Conservation (phyloP, 37 sponge, comb jelly and placozoan genomes). For the Amphimedon queenslandica region DNA sequence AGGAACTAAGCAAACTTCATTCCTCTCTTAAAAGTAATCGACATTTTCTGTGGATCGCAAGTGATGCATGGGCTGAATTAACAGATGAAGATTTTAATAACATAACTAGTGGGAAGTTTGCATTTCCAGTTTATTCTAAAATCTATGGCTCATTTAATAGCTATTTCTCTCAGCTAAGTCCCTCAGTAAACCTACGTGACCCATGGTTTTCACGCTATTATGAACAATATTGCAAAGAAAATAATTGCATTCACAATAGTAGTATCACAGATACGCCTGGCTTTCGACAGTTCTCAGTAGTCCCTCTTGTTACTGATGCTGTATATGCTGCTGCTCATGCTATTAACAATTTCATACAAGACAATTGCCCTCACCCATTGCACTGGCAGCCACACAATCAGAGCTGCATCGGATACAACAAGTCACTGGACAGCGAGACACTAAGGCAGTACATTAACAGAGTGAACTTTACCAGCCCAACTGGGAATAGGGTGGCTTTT, state of each 20-base stretch:
- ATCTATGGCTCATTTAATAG: constrained; percentile 27
- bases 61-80: constrained; percentile 79
- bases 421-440: constrained; percentile 21
- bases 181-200: constrained; percentile 52
- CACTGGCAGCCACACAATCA: constrained; percentile 24
- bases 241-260: neutral
- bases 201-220: constrained; percentile 76
- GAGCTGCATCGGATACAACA: constrained; percentile 35
- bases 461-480: constrained; percentile 46
- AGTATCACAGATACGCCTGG: constrained; percentile 20
- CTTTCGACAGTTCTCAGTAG: constrained; percentile 51
- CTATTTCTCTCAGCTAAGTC: constrained; percentile 66
- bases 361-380: constrained; percentile 63
- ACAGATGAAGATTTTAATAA: neutral
- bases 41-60: constrained; percentile 77
- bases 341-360: constrained; percentile 54
- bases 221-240: constrained; percentile 26
- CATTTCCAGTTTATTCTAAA: constrained; percentile 36
- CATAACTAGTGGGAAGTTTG: constrained; percentile 25
- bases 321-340: constrained; percentile 76
- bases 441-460: constrained; percentile 40
- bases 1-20: neutral
- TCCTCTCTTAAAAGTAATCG: neutral
- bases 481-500: constrained; percentile 52
- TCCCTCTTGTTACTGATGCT: constrained; percentile 86